Percentiles rank a stretch among this genome's conserved stretches.
Evolutionary conservation across 2,888 invertebrate species (phyloP).

Genomic region (Limulus polyphemus): DNA sequence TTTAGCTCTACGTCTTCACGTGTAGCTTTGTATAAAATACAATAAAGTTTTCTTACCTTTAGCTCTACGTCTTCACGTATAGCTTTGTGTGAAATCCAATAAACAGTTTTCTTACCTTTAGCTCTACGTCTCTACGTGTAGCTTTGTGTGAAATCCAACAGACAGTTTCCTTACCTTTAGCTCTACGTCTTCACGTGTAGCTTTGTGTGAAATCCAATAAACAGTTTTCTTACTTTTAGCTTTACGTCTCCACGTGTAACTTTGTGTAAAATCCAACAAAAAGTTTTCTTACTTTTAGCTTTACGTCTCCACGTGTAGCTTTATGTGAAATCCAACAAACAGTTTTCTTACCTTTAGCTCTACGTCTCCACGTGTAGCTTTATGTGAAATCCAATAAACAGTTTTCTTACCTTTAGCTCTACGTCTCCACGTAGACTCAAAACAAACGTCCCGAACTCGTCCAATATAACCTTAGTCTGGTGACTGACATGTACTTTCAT

Average conservation of each 20-base stretch:
- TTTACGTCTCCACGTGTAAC: constrained; percentile 20
- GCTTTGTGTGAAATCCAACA: no score
- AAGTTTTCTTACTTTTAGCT: constrained; percentile 10
- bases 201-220: no score
- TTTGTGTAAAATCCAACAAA: background rate
- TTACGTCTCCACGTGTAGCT: constrained; percentile 21
- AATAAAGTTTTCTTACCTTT: constrained; percentile 7
- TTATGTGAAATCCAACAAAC: background rate
- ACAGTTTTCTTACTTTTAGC: constrained; percentile 10
- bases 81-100: no score
- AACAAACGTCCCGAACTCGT: constrained; percentile 56
- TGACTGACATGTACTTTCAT: constrained; percentile 62
- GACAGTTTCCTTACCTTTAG: constrained; percentile 11
- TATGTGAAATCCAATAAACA: background rate
- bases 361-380: constrained; percentile 22
- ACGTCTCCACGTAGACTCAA: constrained; percentile 19
- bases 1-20: constrained; percentile 20
- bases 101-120: constrained; percentile 11
- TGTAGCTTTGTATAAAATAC: no score
- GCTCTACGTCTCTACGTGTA: constrained; percentile 18
- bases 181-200: constrained; percentile 19
- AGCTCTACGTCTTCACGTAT: constrained; percentile 19
- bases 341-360: constrained; percentile 10
- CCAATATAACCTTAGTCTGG: constrained; percentile 51
- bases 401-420: constrained; percentile 10